A percentile compares a stretch with the other conserved stretches of the same genome.
phyloP scores from a whole-genome alignment of 53 echinoderm and acorn worm species.

The Holothuria leucospilota region DNA sequence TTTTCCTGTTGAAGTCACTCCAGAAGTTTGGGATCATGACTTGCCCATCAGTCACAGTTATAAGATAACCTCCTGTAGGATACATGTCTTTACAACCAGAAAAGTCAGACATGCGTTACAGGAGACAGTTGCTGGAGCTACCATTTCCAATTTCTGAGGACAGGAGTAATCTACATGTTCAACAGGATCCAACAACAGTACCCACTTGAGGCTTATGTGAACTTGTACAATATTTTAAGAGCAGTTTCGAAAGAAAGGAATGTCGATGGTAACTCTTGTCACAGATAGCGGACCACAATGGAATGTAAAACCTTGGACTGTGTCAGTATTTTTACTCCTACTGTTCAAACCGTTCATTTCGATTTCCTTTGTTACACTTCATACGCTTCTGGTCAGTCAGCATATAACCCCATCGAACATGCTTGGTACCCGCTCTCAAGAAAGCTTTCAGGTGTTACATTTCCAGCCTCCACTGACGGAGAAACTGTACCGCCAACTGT shows the following conservation, averaged over 20 bases:
- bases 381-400: not conserved
- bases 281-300: not conserved
- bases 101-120: too few species aligned
- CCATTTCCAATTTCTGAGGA: not conserved
- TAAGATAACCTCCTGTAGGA: too few species aligned
- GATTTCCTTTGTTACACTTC: not conserved
- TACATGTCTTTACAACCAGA: too few species aligned
- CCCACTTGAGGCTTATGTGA: not conserved
- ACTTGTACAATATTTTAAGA: not conserved
- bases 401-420: constrained; percentile 2
- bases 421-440: not conserved
- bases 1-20: too few species aligned
- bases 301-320: not conserved
- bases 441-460: not conserved
- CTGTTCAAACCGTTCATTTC: not conserved
- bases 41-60: too few species aligned
- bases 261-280: not conserved
- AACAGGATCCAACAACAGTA: too few species aligned
- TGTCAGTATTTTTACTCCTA: not conserved
- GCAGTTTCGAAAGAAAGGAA: not conserved
- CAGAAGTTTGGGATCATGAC: too few species aligned
- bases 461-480: not conserved
- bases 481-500: too few species aligned
- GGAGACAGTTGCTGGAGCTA: too few species aligned
- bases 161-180: too few species aligned